Evolutionary conservation across 2,888 invertebrate genomes (phyloP).

Genomic region (Luffia ferchaultella): DNA sequence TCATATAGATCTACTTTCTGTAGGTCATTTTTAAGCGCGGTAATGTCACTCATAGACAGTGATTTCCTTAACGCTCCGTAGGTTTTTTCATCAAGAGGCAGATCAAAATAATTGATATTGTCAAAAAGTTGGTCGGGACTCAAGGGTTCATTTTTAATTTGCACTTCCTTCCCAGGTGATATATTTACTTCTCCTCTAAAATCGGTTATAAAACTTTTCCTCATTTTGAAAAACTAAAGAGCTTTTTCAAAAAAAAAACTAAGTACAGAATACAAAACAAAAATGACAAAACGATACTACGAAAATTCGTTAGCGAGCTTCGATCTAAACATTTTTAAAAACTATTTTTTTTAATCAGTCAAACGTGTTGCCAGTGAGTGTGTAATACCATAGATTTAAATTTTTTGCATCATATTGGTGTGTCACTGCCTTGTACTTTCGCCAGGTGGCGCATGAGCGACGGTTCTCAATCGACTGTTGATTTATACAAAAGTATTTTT

Average conservation of each 20-base stretch:
- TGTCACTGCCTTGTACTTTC: too few species aligned
- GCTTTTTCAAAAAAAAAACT: background rate
- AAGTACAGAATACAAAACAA: background rate
- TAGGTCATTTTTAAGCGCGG: conserved; percentile 29
- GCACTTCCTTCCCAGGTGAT: conserved; percentile 26
- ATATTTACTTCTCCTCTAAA: conserved; percentile 37
- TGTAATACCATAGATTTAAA: too few species aligned
- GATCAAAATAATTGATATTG: conserved; percentile 32
- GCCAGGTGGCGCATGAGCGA: too few species aligned
- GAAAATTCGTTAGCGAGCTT: too few species aligned
- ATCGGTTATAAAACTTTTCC: conserved; percentile 36
- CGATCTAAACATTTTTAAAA: too few species aligned
- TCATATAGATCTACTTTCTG: conserved; percentile 23
- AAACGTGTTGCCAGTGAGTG: too few species aligned
- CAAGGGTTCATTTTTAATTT: conserved; percentile 41
- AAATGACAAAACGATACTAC: background rate
- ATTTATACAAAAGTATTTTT: too few species aligned
- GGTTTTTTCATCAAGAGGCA: conserved; percentile 28
- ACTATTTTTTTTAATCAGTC: too few species aligned
- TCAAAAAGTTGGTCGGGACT: conserved; percentile 47
- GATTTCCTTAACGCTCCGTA: conserved; percentile 38
- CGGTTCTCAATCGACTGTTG: too few species aligned
- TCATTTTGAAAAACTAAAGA: conserved; percentile 25
- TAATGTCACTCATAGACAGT: conserved; percentile 46
- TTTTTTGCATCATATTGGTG: too few species aligned